Conservation (phyloP, 1,140 invertebrate species). For the Sminthurinus signatus region DNA sequence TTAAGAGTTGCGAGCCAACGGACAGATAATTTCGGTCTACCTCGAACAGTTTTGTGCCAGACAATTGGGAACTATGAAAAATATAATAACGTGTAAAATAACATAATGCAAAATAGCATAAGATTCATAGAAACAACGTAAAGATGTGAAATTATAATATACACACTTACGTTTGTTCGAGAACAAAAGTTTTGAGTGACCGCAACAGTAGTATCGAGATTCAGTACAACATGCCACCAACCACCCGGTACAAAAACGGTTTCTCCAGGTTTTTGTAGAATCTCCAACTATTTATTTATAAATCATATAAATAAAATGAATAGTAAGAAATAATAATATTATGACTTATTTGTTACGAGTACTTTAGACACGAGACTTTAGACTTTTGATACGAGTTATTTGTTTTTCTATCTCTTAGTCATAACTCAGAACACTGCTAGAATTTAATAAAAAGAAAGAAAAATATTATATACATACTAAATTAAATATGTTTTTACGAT, state of each 20-base stretch:
- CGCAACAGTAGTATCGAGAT: slow-evolving; percentile 90
- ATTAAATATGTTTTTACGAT: no score
- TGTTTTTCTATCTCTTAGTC: no score
- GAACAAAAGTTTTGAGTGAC: slow-evolving; percentile 98
- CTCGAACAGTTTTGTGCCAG: slow-evolving; percentile 96
- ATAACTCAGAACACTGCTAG: no score
- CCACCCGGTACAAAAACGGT: slow-evolving; percentile 97
- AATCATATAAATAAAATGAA: neutral
- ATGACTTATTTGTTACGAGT: no score
- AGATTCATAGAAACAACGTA: no score
- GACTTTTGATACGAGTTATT: no score
- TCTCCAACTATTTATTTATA: slow-evolving; percentile 66
- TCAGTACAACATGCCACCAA: slow-evolving; percentile 98
- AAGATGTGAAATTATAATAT: slow-evolving; percentile 79
- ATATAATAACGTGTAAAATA: no score
- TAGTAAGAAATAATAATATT: neutral
- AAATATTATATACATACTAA: slow-evolving; percentile 12
- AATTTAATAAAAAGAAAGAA: slow-evolving; percentile 2
- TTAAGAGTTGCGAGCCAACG: slow-evolving; percentile 66
- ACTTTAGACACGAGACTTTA: no score
- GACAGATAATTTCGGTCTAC: slow-evolving; percentile 85
- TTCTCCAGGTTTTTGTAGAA: slow-evolving; percentile 93
- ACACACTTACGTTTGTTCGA: no score
- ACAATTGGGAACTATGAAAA: no score
- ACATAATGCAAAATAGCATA: no score